These are phyloP conservation scores for Lacerta viridis DNA, from an alignment of 2,797 vertebrate species.

Conservation along the genomic window DNA sequence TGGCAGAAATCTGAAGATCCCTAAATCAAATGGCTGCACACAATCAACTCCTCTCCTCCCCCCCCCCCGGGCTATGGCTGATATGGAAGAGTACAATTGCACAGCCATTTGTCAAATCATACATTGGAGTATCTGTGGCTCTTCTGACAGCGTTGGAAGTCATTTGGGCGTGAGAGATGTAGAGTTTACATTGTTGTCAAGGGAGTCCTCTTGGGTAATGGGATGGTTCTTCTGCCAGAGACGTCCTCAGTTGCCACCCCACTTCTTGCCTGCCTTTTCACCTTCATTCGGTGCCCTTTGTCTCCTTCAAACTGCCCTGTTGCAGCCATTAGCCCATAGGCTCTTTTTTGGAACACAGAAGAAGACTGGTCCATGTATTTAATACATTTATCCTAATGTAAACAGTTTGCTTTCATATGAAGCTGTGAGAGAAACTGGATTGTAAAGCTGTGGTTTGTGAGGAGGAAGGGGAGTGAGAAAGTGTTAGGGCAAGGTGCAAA, in stretches of 20 bases:
- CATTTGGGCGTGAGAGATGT: constrained; percentile 13
- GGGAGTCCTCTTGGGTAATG: constrained; percentile 26
- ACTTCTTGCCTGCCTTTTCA: neutral
- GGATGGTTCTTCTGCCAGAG: neutral
- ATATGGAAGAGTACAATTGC: neutral
- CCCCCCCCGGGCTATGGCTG: neutral
- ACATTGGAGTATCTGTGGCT: constrained; percentile 6
- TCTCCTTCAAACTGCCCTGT: constrained; percentile 46
- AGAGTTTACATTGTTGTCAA: constrained; percentile 23
- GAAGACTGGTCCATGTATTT: constrained; percentile 48
- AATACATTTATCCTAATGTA: constrained; percentile 40
- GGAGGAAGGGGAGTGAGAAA: neutral
- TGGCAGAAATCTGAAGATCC: constrained; percentile 24
- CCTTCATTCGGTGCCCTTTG: constrained; percentile 33
- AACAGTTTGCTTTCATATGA: constrained; percentile 58
- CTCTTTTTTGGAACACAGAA: constrained; percentile 56
- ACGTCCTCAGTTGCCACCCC: neutral
- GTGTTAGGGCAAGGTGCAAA: neutral
- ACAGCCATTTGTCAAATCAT: neutral
- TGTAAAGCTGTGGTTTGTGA: neutral
- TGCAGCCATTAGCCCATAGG: constrained; percentile 57
- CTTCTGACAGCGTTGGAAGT: constrained; percentile 32
- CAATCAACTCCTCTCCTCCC: too few species aligned
- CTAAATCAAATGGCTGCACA: constrained; percentile 19
- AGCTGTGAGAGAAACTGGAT: constrained; percentile 30